Evolutionary conservation across 2,113 vertebrate species (phyloP), one percentile per base, ranked within the genome.

Genomic region (Sitta europaea): DNA sequence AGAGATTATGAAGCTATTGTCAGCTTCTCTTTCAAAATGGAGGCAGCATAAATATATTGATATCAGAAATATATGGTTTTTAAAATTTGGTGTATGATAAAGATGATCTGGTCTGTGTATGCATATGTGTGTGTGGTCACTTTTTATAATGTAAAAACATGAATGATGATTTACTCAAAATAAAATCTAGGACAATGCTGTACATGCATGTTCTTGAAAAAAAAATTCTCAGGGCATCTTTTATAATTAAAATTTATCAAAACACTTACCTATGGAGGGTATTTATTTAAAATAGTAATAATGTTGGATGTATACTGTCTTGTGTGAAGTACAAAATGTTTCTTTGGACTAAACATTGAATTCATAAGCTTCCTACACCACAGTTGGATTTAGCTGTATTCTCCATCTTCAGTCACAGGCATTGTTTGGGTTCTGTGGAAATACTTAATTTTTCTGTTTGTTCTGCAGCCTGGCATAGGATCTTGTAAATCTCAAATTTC

Each of bases 1-100:
- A 94, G 31, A 96, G 68, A 72, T 90, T 98, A 97, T 98, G 98
- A 98, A 98, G 98, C 98, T 98, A 97, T 98, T 98, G 97, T 98
- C 97, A 98, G 98, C 98, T 98, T 98, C 98, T 97, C 91, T 97
- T 98, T 98, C 96, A 97, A 92, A 96, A 95, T 97, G 73, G 91
- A 95, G 95, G 97, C 95, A 97, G 84, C 95, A 93, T 92, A 97
- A 97, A 84, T 98, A 97, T 97, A 98, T 97, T 97, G 96, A 88
- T 97, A 98, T 73, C 76, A 97, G 95, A 97, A 96, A 91, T 90
- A 95, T 8, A 92, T 97, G 80, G 21, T 96, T 98, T 98, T 98
- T 97, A 95, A 57, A 97, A 95, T 97, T 59, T 97, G 95, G 83
- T 98, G 94, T 98, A 97, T 97, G 97, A 97, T 97, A 98, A 98